Evolutionary conservation across 2,797 vertebrate species (phyloP), one percentile per base, ranked within the genome.

Genomic region (Falco berigora): DNA sequence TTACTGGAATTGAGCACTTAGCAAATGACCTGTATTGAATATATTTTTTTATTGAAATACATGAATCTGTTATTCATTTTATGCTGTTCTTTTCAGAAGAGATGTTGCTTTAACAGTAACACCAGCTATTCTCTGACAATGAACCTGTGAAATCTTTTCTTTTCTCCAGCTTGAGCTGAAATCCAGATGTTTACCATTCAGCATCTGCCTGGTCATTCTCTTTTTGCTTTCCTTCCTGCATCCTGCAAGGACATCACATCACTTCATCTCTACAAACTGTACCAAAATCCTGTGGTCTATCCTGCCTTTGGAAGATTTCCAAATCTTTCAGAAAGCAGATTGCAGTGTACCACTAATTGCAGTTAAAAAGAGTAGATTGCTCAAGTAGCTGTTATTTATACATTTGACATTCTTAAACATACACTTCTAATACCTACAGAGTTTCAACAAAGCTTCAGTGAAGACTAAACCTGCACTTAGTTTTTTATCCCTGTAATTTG

Each of bases 401-500:
- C 56, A 89, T 91, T 53, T 93, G 96, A 92, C 88, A 94, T 71
- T 80, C 81, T 97, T 96, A 97, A 96, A 90, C 90, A 97, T 38
- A 97, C 42, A 89, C 50, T 93, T 84, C n/a, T 75, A 92, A 87
- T 95, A 94, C 93, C 94, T 72, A 74, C 77, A 68, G 94, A 78
- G 92, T 86, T 93, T 89, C 93, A 96, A 97, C 90, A 97, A 97
- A 95, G 94, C 90, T 74, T 86, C 53, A 30, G 19, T 68, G 86
- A 91, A 95, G 90, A 67, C 75, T 93, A 95, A 88, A 97, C 96
- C 93, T 76, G 86, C 84, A 96, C 72, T 96, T 97, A 96, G 49
- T n/a, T 91, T 90, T 89, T 93, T 58, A 91, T 91, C 93, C 92
- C 95, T 95, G 86, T 90, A 96, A 97, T 97, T 95, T 96, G 38